Evolutionary conservation across 2,888 invertebrate species (phyloP), one percentile per base, ranked within the genome.

Genomic region (Scaptomyza polygonia): DNA sequence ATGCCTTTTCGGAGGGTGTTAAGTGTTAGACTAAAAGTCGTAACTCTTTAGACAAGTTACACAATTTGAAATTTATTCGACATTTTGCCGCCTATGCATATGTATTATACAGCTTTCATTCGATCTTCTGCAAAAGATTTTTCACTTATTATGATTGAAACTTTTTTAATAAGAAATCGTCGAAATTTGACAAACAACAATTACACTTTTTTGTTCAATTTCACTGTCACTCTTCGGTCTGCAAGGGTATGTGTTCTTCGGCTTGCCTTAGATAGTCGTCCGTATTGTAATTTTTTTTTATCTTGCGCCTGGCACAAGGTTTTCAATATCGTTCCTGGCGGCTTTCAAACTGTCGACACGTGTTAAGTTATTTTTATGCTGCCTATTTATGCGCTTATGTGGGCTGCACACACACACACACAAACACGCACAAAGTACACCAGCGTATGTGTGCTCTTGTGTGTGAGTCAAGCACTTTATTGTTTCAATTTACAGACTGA

Each of bases 321-420:
- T 68, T 79, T 64, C 65, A 66, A 71, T 75, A 55, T 49, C 49
- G 53, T 47, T 67, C 40, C 65, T 61, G 71, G 65, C 52, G 72
- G 76, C 82, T 68, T 69, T 75, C 76, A 87, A 85, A 87, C 73
- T 87, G 88, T 87, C 88, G 88, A 88, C 85, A 85, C 88, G 85
- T 88, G 88, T 85, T 87, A 85, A 88, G 88, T 88, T 85, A 88
- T 88, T 85, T 88, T 88, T 87, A 88, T 81, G 75, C 87, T 66
- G 88, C 70, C 76, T 80, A 87, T 88, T 81, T 88, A 88, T 88
- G 85, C 82, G 67, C 61, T 67, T 81, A 86, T 81, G 87, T 84
- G 85, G 51, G 72, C 52, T 64, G 64, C 79, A 86, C 72, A 85
- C 72, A 65, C 74, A 64, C 65, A 61, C 21, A 27, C 72, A 34